Percentiles rank a stretch among this genome's conserved stretches.
These are phyloP conservation scores for Balearica regulorum DNA, from an alignment of 2,797 vertebrate genomes.

Conservation along the genomic window DNA sequence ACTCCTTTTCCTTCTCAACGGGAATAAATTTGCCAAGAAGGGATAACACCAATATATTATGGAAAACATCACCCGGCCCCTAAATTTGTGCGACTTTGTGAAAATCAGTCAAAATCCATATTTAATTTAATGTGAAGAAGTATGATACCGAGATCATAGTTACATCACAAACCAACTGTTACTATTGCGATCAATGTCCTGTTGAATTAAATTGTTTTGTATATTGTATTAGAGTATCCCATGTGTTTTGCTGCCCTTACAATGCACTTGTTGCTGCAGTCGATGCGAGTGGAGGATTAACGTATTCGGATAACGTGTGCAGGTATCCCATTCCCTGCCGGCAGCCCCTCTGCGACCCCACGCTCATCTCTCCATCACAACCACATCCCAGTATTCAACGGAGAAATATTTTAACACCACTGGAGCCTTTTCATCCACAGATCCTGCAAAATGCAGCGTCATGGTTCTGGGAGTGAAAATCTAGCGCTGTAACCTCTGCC, in stretches of 20 bases:
- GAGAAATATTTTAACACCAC: neutral
- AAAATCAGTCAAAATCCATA: slow-evolving; percentile 36
- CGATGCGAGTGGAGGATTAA: neutral
- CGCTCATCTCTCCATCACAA: fast-evolving
- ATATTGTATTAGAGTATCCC: neutral
- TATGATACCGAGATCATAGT: neutral
- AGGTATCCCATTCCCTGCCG: neutral
- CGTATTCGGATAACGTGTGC: fast-evolving
- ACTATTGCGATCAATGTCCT: neutral
- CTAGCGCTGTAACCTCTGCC: neutral
- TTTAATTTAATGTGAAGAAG: neutral
- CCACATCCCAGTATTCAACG: fast-evolving
- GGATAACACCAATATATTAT: slow-evolving; percentile 21
- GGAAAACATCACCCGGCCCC: neutral
- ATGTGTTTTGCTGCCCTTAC: neutral
- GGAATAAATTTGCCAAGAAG: slow-evolving; percentile 36
- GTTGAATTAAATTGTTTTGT: neutral
- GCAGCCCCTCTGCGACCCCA: neutral
- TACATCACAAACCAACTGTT: neutral
- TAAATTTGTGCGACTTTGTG: neutral
- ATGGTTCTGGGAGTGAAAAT: neutral
- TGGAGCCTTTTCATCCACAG: neutral
- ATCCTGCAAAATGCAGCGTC: neutral
- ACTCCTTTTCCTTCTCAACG: neutral
- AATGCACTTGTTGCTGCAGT: neutral